A percentile compares a stretch with the other conserved stretches of the same genome.
phyloP scores from a whole-genome alignment of 1,140 invertebrate genomes.

The Hyles euphorbiae region DNA sequence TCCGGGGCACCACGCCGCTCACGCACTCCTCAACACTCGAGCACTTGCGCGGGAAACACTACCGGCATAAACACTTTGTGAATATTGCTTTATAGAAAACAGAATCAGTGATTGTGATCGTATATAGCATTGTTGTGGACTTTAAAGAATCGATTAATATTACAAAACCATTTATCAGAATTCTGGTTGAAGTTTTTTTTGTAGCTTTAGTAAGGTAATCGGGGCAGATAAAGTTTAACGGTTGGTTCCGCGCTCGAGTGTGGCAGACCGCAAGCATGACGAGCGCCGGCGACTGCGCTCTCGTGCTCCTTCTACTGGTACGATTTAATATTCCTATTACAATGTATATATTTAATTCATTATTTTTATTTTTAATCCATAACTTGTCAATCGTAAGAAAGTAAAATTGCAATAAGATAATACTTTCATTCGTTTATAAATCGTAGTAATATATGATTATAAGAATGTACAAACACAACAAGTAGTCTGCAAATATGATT shows the following conservation, averaged over 20 bases:
- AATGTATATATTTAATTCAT: no score
- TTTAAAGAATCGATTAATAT: not conserved
- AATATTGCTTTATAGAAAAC: not conserved
- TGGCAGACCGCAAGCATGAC: constrained; percentile 71
- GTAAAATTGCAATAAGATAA: no score
- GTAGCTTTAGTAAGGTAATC: constrained; percentile 63
- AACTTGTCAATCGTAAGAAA: no score
- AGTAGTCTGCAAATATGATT: no score
- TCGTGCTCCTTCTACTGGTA: constrained; percentile 60
- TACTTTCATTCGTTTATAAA: no score
- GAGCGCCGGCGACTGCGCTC: constrained; percentile 59
- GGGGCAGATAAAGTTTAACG: constrained; percentile 71
- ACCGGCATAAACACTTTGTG: constrained; percentile 3
- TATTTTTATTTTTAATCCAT: no score
- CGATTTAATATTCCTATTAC: constrained; percentile 6
- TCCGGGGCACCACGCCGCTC: constrained; percentile 48
- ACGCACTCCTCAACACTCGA: not conserved
- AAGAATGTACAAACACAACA: no score
- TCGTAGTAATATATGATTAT: no score
- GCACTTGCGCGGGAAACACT: constrained; percentile 29
- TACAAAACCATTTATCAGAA: constrained; percentile 5
- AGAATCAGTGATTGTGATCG: constrained; percentile 1
- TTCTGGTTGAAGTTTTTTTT: constrained; percentile 43
- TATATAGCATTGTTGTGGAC: constrained; percentile 1
- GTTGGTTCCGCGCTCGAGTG: constrained; percentile 69